Evolutionary conservation across 2,113 vertebrate species (phyloP), one percentile per base, ranked within the genome.

Genomic region (Catharus fuscescens): DNA sequence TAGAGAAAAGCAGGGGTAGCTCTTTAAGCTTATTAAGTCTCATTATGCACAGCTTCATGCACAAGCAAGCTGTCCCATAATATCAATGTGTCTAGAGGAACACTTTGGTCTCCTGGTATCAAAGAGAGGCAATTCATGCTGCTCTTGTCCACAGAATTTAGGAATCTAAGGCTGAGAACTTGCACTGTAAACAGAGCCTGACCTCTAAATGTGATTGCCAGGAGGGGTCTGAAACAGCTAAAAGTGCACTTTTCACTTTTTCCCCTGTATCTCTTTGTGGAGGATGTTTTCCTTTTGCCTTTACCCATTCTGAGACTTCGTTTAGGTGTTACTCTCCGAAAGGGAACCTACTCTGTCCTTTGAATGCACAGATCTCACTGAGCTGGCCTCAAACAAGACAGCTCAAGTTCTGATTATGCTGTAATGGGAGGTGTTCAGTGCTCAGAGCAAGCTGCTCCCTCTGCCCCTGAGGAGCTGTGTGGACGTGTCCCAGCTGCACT

Each of bases 21-120:
- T 74, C 64, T 88, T 96, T 78, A 71, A 80, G 44, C 34, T 80
- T 56, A 66, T 88, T 77, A 84, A 95, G 72, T 69, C 80, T 94
- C 71, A 86, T 94, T 92, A 92, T n/a, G 53, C 74, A 47, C 54
- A 87, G 54, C 52, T 87, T 85, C 24, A 44, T 14, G 61, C 71
- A 57, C 52, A 91, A 94, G n/a, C 70, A 40, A 31, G 44, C 74
- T 92, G 60, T 89, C 67, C 80, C 52, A 10, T 40, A 79, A 34
- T 29, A 93, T 96, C 73, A 88, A 0, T n/a, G 80, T 67, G 62
- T 44, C 67, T 70, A 53, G 38, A 76, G 38, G 56, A 81, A 18
- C 0, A 0, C 86, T 96, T 93, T 92, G 73, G 94, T 92, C 70
- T 94, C 74, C 53, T 74, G 60, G 64, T 81, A 91, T 76, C 93